Conservation (phyloP, 2,797 vertebrate genomes). For the Erethizon dorsatum region DNA sequence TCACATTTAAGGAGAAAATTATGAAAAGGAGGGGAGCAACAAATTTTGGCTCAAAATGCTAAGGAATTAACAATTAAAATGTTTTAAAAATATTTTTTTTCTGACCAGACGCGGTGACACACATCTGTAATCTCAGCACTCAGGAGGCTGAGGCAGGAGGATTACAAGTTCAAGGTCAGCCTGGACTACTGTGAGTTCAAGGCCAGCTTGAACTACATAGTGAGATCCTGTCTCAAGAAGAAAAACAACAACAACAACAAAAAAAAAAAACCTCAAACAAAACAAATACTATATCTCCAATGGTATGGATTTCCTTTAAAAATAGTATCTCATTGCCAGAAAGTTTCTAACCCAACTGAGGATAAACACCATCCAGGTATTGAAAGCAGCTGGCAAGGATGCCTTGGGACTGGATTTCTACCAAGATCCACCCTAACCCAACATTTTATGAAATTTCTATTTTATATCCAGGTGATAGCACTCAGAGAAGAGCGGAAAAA, state of each 20-base stretch:
- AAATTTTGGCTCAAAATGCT: not conserved
- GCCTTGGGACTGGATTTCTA: not conserved
- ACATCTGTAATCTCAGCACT: not conserved
- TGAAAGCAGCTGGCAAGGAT: not conserved
- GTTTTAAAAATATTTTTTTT: not conserved
- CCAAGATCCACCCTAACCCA: not conserved
- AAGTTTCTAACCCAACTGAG: not conserved
- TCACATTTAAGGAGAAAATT: constrained; percentile 17
- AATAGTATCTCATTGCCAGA: not conserved
- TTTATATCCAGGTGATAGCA: not conserved
- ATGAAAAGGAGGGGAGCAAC: not conserved
- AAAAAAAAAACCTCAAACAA: not conserved
- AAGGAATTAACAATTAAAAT: not conserved
- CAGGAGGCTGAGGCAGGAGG: not conserved
- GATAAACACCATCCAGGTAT: not conserved
- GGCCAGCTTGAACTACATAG: not conserved
- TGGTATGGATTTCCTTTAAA: not conserved
- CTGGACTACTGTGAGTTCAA: not conserved
- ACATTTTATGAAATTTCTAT: not conserved
- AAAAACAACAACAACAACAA: not conserved
- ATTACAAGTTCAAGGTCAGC: not conserved
- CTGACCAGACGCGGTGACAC: not conserved
- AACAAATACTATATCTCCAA: not conserved
- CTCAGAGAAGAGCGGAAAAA: not conserved
- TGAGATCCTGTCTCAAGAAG: not conserved